Evolutionary conservation across 2,888 invertebrate genomes (phyloP).

Genomic region (Epinotia ramella): DNA sequence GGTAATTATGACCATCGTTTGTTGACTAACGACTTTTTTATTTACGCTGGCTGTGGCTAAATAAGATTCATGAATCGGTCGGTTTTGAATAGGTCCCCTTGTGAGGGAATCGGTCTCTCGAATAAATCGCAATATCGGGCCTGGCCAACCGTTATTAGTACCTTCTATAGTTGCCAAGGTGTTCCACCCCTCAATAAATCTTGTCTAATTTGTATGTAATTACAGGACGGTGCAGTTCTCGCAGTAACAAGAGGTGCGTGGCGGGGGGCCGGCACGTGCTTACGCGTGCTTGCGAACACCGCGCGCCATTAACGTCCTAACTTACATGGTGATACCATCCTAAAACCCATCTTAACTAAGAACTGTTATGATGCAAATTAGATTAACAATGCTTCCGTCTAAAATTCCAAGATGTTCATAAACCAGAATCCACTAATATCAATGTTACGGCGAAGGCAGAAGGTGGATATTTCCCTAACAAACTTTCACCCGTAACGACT

Average conservation of each 20-base stretch:
- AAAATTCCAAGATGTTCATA: conserved; percentile 60
- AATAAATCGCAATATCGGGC: conserved; percentile 81
- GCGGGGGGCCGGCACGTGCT: conserved; percentile 84
- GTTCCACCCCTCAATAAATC: conserved; percentile 85
- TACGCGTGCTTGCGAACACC: conserved; percentile 69
- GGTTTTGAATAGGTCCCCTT: conserved; percentile 52
- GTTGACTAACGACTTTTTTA: conserved; percentile 58
- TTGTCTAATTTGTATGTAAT: conserved; percentile 86
- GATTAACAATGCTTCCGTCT: conserved; percentile 45
- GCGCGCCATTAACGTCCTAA: conserved; percentile 54
- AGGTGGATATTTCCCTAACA: conserved; percentile 65
- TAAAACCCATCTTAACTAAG: conserved; percentile 53
- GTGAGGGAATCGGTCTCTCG: conserved; percentile 61
- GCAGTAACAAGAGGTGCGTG: conserved; percentile 83
- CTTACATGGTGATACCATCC: conserved; percentile 43
- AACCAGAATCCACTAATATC: conserved; percentile 60
- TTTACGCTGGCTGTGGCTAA: conserved; percentile 33
- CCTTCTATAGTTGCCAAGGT: conserved; percentile 84
- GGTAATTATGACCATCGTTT: conserved; percentile 60
- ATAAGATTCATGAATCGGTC: conserved; percentile 41
- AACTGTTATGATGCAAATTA: conserved; percentile 48
- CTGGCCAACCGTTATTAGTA: conserved; percentile 83
- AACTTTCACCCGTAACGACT: conserved; percentile 57
- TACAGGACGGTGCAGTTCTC: conserved; percentile 82
- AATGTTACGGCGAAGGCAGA: conserved; percentile 62